phyloP scores from a whole-genome alignment of 2,797 vertebrate genomes.

The Nasua narica region DNA sequence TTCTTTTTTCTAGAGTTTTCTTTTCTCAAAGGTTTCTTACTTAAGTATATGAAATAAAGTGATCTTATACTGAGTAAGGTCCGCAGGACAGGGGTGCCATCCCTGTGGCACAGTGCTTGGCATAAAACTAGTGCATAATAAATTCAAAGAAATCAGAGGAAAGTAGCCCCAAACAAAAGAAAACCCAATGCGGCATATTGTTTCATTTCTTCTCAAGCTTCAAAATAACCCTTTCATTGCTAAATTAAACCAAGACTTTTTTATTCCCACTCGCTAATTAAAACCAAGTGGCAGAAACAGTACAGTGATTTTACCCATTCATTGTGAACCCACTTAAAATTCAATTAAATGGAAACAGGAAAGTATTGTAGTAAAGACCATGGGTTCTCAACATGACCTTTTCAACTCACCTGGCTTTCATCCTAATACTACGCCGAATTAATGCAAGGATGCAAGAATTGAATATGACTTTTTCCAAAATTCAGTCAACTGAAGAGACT shows the following conservation, averaged over 20 bases:
- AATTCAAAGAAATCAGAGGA: not conserved
- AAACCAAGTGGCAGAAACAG: conserved; percentile 58
- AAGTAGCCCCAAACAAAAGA: not conserved
- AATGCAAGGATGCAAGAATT: not conserved
- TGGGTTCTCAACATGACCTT: not conserved
- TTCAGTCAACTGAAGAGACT: not conserved
- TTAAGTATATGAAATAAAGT: not conserved
- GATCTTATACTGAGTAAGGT: not conserved
- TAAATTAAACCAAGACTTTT: conserved; percentile 29
- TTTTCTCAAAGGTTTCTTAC: not conserved
- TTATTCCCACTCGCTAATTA: conserved; percentile 11
- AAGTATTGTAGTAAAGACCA: conserved; percentile 40
- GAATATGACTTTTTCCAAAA: not conserved
- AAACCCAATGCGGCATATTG: not conserved
- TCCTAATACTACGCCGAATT: not conserved
- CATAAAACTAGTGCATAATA: not conserved
- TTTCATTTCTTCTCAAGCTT: not conserved
- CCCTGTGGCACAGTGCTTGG: not conserved
- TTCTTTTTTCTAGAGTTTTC: not conserved
- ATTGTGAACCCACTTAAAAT: conserved; percentile 67
- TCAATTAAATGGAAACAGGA: conserved; percentile 63
- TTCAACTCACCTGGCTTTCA: conserved; percentile 61
- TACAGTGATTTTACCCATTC: conserved; percentile 35
- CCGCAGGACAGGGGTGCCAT: not conserved
- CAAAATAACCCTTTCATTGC: conserved; percentile 51